Conservation (phyloP, 2,113 vertebrate species). For the Eretmodus cyanostictus region DNA sequence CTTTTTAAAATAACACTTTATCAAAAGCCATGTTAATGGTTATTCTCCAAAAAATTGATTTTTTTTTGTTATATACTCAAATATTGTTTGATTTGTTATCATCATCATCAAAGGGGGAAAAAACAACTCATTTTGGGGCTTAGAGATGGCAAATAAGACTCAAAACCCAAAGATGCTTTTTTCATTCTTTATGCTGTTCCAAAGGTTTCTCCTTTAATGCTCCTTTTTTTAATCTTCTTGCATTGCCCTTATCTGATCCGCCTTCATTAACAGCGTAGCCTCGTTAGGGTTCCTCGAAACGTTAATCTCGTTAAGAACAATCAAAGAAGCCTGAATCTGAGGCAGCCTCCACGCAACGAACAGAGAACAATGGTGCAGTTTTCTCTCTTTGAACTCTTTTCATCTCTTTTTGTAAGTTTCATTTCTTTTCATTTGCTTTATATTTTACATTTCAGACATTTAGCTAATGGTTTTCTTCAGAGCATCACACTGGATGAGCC, state of each 20-base stretch:
- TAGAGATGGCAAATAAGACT: background rate
- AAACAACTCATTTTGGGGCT: background rate
- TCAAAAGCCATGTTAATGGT: background rate
- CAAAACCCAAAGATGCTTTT: background rate
- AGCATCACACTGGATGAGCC: background rate
- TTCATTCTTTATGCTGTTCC: background rate
- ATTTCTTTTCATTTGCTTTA: background rate
- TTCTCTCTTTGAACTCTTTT: slow-evolving; percentile 4
- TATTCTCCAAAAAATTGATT: background rate
- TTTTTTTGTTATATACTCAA: background rate
- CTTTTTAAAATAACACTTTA: background rate
- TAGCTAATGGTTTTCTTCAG: background rate
- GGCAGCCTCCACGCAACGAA: background rate
- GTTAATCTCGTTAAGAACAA: slow-evolving; percentile 43
- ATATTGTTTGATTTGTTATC: background rate
- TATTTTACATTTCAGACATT: background rate
- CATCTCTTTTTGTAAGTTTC: background rate
- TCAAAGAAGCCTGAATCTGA: slow-evolving; percentile 2
- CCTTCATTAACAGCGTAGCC: slow-evolving; percentile 19
- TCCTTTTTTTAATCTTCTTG: background rate
- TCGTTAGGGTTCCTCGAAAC: slow-evolving; percentile 32
- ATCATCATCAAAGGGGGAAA: background rate
- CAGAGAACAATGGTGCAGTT: background rate
- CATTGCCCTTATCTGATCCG: slow-evolving; percentile 21
- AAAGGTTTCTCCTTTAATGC: background rate